phyloP scores from a whole-genome alignment of 2,888 invertebrate genomes.

The Fragum whitleyi region DNA sequence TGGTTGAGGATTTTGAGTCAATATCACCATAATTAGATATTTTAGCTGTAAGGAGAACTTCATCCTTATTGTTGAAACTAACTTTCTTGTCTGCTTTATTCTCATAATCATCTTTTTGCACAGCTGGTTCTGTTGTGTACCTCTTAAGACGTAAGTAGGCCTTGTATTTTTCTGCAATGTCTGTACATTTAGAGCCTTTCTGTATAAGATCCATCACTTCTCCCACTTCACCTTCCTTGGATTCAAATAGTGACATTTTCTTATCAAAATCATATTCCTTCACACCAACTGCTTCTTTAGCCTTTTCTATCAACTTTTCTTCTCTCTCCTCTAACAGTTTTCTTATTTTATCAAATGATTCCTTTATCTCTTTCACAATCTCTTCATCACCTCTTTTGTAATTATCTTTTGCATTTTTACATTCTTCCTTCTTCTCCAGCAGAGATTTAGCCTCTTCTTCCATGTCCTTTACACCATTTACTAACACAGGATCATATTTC shows the following conservation, averaged over 20 bases:
- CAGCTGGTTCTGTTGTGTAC: slow-evolving; percentile 68
- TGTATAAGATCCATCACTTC: neutral
- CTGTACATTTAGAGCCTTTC: neutral
- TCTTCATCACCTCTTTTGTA: slow-evolving; percentile 65
- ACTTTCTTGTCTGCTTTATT: slow-evolving; percentile 71
- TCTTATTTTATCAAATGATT: slow-evolving; percentile 72
- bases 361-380: slow-evolving; percentile 71
- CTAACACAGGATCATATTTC: slow-evolving; percentile 76
- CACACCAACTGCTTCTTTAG: slow-evolving; percentile 65
- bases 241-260: slow-evolving; percentile 55
- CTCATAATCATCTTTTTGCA: slow-evolving; percentile 71
- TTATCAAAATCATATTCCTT: slow-evolving; percentile 68
- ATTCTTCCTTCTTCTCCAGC: slow-evolving; percentile 68
- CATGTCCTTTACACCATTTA: slow-evolving; percentile 72
- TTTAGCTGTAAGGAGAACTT: slow-evolving; percentile 64
- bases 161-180: slow-evolving; percentile 71
- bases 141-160: slow-evolving; percentile 69
- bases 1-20: slow-evolving; percentile 33
- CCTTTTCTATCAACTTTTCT: slow-evolving; percentile 72
- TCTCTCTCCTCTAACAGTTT: slow-evolving; percentile 74
- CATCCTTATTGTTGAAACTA: slow-evolving; percentile 71
- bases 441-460: slow-evolving; percentile 69
- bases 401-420: slow-evolving; percentile 68
- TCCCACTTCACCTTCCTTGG: slow-evolving; percentile 34
- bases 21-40: slow-evolving; percentile 77